These are phyloP conservation scores for Apamea anceps DNA, from an alignment of 2,888 invertebrate species.

Conservation along the genomic window DNA sequence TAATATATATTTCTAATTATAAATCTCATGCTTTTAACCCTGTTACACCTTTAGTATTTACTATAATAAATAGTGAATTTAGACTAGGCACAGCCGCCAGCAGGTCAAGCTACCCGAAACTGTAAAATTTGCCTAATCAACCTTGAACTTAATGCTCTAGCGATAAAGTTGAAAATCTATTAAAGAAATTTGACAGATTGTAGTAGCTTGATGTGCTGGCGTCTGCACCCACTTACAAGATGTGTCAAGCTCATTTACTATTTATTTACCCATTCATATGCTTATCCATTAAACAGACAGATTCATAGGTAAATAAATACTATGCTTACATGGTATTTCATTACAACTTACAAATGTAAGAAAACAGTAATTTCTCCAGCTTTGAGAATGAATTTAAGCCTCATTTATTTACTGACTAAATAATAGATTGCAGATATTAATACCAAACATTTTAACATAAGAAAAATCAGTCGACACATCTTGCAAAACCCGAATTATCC, in stretches of 20 bases:
- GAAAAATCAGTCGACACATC: background rate
- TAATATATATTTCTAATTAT: constrained; percentile 39
- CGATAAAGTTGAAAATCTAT: no score
- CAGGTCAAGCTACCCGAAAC: no score
- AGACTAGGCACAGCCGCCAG: background rate
- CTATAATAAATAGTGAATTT: constrained; percentile 12
- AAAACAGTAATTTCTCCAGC: background rate
- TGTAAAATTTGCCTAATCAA: no score
- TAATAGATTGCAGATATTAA: background rate
- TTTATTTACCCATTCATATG: background rate
- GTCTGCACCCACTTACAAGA: constrained; percentile 10
- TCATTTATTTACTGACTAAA: background rate
- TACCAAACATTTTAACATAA: no score
- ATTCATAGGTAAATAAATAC: background rate
- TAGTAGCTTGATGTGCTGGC: no score
- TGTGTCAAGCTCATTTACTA: constrained; percentile 7
- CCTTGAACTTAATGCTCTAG: no score
- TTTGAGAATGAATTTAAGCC: background rate
- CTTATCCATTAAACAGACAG: background rate
- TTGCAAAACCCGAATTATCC: background rate
- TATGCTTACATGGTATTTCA: background rate
- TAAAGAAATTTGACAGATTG: no score
- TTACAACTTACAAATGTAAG: background rate
- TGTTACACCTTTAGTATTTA: constrained; percentile 52
- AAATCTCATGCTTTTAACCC: constrained; percentile 53